Evolutionary conservation across 2,888 invertebrate species (phyloP).

Genomic region (Portevinia maculata): DNA sequence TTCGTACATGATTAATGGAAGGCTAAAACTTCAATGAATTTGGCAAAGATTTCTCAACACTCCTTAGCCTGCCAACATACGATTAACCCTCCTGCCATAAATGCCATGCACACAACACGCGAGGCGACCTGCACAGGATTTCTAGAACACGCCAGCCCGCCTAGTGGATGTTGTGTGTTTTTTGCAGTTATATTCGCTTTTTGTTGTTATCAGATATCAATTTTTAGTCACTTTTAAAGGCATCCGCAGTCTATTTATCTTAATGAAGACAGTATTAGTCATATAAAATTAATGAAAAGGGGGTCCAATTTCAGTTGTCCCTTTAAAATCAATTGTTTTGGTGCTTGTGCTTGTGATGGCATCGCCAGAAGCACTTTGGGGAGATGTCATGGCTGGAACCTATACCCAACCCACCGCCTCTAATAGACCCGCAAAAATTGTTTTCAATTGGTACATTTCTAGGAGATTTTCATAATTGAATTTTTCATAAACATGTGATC

Average conservation of each 20-base stretch:
- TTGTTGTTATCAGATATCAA: constrained; percentile 55
- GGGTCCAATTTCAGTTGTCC: constrained; percentile 48
- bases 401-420: constrained; percentile 1
- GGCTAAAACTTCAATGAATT: constrained; percentile 61
- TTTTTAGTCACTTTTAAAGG: constrained; percentile 59
- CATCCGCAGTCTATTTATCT: constrained; percentile 64
- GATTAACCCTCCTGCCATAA: constrained; percentile 59
- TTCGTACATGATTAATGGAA: constrained; percentile 70
- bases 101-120: constrained; percentile 56
- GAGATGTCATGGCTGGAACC: constrained; percentile 33
- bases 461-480: constrained; percentile 57
- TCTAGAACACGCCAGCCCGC: constrained; percentile 6
- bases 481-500: constrained; percentile 66
- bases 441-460: constrained; percentile 27
- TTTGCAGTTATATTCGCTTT: constrained; percentile 14
- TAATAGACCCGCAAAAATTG: constrained; percentile 42
- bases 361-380: constrained; percentile 17
- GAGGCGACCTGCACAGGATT: constrained; percentile 22
- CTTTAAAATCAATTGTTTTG: constrained; percentile 52
- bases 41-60: constrained; percentile 58
- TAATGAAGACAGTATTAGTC: constrained; percentile 52
- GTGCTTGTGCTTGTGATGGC: constrained; percentile 20
- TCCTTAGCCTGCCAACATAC: constrained; percentile 59
- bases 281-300: constrained; percentile 62
- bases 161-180: constrained; percentile 9